Evolutionary conservation across 1,140 invertebrate species (phyloP), one percentile per base, ranked within the genome.

Genomic region (Agrypnia vestita): DNA sequence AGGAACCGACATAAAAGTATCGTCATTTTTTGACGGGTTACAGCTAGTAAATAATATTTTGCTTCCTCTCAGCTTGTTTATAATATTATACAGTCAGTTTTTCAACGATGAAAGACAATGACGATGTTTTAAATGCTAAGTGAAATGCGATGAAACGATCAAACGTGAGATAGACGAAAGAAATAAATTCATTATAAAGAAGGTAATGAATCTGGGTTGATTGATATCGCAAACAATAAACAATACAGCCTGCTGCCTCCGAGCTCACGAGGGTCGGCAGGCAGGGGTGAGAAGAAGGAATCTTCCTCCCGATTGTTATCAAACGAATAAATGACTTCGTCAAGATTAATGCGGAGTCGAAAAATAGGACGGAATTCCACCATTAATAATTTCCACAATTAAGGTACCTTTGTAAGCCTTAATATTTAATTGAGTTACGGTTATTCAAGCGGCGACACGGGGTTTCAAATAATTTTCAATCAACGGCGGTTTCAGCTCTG

Each of bases 381-480:
- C 61, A 64, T 64, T 64, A 64, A 64, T 64, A 64, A 35, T 64
- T 64, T 25, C 25, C 61, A 64, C 61, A 64, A 64, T 64, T 64
- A 64, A 64, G 61, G 35, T 64, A 64, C 35, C 61, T 64, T 64
- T 64, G 61, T 64, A 64, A 64, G 61, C 13, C 61, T 64, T 64
- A 44, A 64, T 43, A 64, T 64, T 43, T 25, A 64, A 64, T 64
- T 64, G 61, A 64, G 61, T 64, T 64, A 64, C n/a, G 61, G 61
- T 64, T 64, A 64, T 64, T 64, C 61, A 35, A 64, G 61, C 61
- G 61, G n/a, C 61, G 61, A 64, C 61, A 64, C 61, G 21, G 61
- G 35, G 61, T 64, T 64, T 64, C 61, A 64, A 13, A 64, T 64
- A 64, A 64, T 64, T 64, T 64, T 64, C 61, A 64, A 64, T 64